Evolutionary conservation across 2,888 invertebrate species (phyloP).

Genomic region (Artemia sinica): DNA sequence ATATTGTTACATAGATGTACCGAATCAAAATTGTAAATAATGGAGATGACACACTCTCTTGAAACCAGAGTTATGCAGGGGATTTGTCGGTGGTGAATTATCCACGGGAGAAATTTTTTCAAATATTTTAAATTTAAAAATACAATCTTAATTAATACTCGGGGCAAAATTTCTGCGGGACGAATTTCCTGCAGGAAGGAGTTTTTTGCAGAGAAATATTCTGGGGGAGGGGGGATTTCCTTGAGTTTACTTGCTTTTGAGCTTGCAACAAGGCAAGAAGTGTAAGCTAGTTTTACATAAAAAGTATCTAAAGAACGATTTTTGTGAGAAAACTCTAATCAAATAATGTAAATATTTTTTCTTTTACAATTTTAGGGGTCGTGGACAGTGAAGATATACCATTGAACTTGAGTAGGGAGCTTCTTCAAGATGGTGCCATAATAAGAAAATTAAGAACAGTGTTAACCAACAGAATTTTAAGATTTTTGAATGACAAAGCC

Average conservation of each 20-base stretch:
- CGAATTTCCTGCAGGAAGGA: background rate
- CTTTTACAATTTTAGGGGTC: slow-evolving; percentile 43
- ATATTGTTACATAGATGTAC: too few species aligned
- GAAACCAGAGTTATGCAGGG: too few species aligned
- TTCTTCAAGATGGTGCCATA: slow-evolving; percentile 78
- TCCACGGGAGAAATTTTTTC: too few species aligned
- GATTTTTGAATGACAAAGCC: slow-evolving; percentile 66
- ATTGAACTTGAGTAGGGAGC: slow-evolving; percentile 81
- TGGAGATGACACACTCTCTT: too few species aligned
- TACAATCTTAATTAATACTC: too few species aligned
- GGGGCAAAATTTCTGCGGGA: background rate
- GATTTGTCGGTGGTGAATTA: too few species aligned
- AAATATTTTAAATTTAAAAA: too few species aligned
- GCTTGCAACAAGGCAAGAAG: background rate
- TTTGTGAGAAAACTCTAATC: background rate
- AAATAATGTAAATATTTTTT: background rate
- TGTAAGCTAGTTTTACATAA: background rate
- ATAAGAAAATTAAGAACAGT: slow-evolving; percentile 73
- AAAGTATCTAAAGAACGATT: background rate
- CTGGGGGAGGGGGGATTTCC: background rate
- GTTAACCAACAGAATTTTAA: slow-evolving; percentile 59
- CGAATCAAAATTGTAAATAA: too few species aligned
- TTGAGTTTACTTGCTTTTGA: background rate
- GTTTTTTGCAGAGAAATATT: too few species aligned
- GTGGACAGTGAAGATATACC: slow-evolving; percentile 98